A percentile compares a stretch with the other conserved stretches of the same genome.
phyloP scores from a whole-genome alignment of 23 tunicate genomes.

The Diplosoma virens region DNA sequence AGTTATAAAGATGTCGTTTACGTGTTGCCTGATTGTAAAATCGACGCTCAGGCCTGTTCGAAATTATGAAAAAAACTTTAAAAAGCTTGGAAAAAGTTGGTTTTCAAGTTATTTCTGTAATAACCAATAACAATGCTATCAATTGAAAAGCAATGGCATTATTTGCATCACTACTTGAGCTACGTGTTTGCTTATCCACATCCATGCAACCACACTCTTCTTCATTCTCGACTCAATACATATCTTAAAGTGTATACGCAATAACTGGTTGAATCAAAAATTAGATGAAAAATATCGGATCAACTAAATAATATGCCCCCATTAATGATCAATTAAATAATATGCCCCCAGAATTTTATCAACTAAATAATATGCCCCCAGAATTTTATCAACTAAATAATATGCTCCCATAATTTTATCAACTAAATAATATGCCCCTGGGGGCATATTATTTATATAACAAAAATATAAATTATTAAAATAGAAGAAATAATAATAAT shows the following conservation, averaged over 20 bases:
- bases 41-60: neutral
- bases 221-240: neutral
- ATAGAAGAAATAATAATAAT: too few relatives aligned
- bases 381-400: too few relatives aligned
- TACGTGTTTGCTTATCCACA: neutral
- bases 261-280: neutral
- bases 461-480: too few relatives aligned
- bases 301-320: too few relatives aligned
- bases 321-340: too few relatives aligned
- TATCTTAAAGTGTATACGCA: neutral
- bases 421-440: too few relatives aligned
- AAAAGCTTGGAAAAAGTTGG: constrained; percentile 6
- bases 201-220: neutral
- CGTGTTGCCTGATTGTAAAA: neutral
- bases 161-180: neutral
- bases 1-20: neutral
- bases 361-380: too few relatives aligned
- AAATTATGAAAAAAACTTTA: neutral
- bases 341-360: too few relatives aligned
- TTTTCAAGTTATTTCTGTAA: neutral
- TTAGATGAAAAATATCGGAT: neutral
- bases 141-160: constrained; percentile 2
- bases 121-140: neutral
- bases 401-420: too few relatives aligned
- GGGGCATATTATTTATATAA: too few relatives aligned